Evolutionary conservation across 2,888 invertebrate genomes (phyloP).

Genomic region (Matsumyia berberina): DNA sequence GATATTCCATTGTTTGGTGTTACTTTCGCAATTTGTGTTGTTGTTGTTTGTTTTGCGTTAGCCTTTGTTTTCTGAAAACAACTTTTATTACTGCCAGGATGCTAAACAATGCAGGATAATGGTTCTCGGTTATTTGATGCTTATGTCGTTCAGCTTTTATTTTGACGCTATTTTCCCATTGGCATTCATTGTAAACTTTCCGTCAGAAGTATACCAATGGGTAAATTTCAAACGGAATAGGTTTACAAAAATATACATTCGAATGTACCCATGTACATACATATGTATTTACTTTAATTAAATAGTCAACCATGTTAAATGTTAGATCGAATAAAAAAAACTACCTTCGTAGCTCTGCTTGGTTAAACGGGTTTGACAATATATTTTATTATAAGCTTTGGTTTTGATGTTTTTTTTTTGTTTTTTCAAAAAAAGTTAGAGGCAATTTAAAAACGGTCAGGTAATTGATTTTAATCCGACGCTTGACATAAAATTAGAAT

Average conservation of each 20-base stretch:
- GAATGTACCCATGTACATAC: neutral
- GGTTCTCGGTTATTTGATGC: slow-evolving; percentile 37
- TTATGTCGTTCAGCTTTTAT: neutral
- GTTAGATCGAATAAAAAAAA: too few relatives aligned
- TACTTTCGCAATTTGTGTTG: slow-evolving; percentile 36
- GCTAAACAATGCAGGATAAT: slow-evolving; percentile 54
- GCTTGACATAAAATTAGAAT: too few relatives aligned
- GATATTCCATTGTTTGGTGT: slow-evolving; percentile 57
- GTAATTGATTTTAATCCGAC: too few relatives aligned
- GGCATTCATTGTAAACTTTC: neutral
- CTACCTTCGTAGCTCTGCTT: too few relatives aligned
- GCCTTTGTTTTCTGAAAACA: slow-evolving; percentile 56
- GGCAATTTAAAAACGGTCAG: too few relatives aligned
- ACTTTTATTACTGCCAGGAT: slow-evolving; percentile 40
- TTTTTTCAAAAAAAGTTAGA: too few relatives aligned
- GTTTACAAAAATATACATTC: neutral
- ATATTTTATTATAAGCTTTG: too few relatives aligned
- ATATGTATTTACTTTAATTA: too few relatives aligned
- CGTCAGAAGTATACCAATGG: neutral
- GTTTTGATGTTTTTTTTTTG: too few relatives aligned
- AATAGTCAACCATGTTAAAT: too few relatives aligned
- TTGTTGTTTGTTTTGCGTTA: slow-evolving; percentile 32
- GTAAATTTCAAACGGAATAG: neutral
- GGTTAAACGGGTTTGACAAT: too few relatives aligned
- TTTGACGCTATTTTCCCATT: neutral